Evolutionary conservation across 1,140 invertebrate species (phyloP).

Genomic region (Myzus persicae): DNA sequence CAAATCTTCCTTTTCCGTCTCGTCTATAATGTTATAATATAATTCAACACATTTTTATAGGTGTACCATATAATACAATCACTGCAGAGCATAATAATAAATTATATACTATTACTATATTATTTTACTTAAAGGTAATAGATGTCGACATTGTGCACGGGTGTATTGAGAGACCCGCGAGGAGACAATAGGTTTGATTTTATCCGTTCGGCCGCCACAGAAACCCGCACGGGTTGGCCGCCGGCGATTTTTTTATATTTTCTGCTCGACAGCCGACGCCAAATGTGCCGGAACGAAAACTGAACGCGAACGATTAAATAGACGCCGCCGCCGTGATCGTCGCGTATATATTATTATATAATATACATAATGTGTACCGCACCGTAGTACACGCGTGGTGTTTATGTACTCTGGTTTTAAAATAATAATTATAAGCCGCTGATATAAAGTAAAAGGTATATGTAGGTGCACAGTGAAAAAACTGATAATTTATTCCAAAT

Average conservation of each 20-base stretch:
- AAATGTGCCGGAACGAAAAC: not conserved
- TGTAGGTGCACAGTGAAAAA: not conserved
- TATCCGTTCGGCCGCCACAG: not conserved
- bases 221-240: not conserved
- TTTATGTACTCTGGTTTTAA: not conserved
- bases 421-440: not conserved
- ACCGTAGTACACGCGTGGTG: not conserved
- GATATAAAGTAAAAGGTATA: not conserved
- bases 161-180: not conserved
- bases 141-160: not conserved
- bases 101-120: not conserved
- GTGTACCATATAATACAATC: not conserved
- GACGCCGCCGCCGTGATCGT: not conserved
- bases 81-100: not conserved
- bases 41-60: no score
- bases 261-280: not conserved
- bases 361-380: not conserved
- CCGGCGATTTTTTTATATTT: not conserved
- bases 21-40: no score
- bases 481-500: not conserved
- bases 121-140: not conserved
- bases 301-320: not conserved
- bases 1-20: not conserved
- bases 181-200: slow-evolving; percentile 5
- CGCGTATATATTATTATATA: not conserved